These are phyloP conservation scores for Tachysurus fulvidraco DNA, from an alignment of 2,113 vertebrate species.

Conservation along the genomic window DNA sequence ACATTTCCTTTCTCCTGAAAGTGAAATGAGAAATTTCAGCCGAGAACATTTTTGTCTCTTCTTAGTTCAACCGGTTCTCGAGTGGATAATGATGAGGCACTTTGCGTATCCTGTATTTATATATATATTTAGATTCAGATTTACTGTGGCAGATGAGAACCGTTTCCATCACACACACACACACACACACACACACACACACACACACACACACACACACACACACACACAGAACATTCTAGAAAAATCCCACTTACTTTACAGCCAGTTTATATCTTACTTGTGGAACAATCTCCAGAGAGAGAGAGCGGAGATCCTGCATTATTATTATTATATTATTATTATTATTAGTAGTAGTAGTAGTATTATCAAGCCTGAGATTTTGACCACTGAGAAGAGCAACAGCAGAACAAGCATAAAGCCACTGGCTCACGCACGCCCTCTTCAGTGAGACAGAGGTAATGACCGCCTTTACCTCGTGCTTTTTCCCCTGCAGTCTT, in stretches of 20 bases:
- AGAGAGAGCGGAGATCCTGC: too few relatives aligned
- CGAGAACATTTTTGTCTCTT: not conserved
- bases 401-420: too few relatives aligned
- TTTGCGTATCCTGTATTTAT: not conserved
- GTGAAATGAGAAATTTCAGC: not conserved
- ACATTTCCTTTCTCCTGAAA: not conserved
- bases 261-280: not conserved
- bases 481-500: too few relatives aligned
- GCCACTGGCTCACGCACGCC: too few relatives aligned
- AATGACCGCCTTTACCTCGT: too few relatives aligned
- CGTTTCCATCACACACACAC: not conserved
- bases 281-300: not conserved
- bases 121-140: not conserved
- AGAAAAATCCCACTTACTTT: slow-evolving; percentile 7
- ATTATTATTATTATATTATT: too few relatives aligned
- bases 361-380: not conserved
- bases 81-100: not conserved
- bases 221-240: slow-evolving; percentile 33
- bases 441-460: too few relatives aligned
- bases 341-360: too few relatives aligned
- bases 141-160: slow-evolving; percentile 32
- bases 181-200: too few relatives aligned
- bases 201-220: too few relatives aligned
- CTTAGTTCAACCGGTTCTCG: not conserved
- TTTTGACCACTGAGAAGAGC: not conserved